Evolutionary conservation across 2,888 invertebrate genomes (phyloP).

Genomic region (Hipparchia semele): DNA sequence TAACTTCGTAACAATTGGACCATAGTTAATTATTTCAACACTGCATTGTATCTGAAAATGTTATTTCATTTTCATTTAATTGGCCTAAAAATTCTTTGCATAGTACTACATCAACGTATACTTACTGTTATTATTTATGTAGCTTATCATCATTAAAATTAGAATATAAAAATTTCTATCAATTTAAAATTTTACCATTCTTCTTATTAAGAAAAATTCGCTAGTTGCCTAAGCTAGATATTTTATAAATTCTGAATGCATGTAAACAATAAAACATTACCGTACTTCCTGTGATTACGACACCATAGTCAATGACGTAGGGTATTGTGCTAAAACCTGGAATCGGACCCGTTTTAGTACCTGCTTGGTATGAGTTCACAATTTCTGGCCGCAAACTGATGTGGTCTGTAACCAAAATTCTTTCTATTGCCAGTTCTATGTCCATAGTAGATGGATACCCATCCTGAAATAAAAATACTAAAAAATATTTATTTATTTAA

Average conservation of each 20-base stretch:
- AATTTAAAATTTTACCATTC: background rate
- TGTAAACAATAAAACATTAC: constrained; percentile 47
- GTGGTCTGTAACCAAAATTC: constrained; percentile 73
- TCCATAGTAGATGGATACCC: constrained; percentile 80
- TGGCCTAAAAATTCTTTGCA: background rate
- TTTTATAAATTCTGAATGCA: too few relatives aligned
- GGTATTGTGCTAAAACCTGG: constrained; percentile 75
- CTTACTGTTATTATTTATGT: background rate
- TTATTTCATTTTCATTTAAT: background rate
- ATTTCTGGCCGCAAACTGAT: constrained; percentile 68
- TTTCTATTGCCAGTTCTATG: constrained; percentile 84
- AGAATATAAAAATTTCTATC: background rate
- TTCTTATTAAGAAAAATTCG: background rate
- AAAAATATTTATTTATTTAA: constrained; percentile 12
- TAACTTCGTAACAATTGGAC: constrained; percentile 74
- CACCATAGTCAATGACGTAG: constrained; percentile 83
- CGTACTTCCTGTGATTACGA: constrained; percentile 75
- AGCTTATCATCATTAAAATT: background rate
- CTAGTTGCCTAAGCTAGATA: background rate
- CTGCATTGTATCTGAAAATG: constrained; percentile 66
- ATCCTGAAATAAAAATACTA: constrained; percentile 57
- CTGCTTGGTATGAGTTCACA: constrained; percentile 54
- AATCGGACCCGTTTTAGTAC: constrained; percentile 66
- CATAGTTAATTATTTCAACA: constrained; percentile 80
- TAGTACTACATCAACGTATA: too few relatives aligned